phyloP scores from a whole-genome alignment of 2,797 vertebrate genomes.

The Parauchenoglanis ngamensis region DNA sequence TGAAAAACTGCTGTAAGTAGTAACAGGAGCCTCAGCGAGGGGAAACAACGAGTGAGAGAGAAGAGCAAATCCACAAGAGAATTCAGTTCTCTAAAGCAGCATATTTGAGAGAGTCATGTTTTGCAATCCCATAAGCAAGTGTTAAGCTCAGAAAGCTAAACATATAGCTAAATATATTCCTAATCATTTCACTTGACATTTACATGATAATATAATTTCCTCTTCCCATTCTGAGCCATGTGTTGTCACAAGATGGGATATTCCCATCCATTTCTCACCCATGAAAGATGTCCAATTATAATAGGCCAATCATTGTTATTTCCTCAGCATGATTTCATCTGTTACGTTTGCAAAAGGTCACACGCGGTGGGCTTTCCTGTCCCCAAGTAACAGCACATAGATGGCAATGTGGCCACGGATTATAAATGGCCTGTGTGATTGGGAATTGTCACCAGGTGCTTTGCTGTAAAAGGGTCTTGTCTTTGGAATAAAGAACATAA shows the following conservation, averaged over 20 bases:
- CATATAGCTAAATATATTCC: not conserved
- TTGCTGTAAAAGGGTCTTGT: constrained; percentile 21
- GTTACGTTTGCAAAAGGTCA: constrained; percentile 30
- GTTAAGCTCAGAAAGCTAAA: not conserved
- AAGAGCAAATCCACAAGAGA: not conserved
- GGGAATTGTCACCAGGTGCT: constrained; percentile 26
- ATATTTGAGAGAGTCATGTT: not conserved
- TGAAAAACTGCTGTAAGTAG: constrained; percentile 55
- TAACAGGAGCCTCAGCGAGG: constrained; percentile 43
- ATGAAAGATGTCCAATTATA: constrained; percentile 13
- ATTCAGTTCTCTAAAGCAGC: not conserved
- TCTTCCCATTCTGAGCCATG: not conserved
- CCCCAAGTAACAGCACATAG: not conserved
- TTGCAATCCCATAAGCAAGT: not conserved
- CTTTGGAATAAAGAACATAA: constrained; percentile 16
- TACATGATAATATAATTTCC: not conserved
- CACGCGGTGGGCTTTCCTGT: not conserved
- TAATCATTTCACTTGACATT: constrained; percentile 12
- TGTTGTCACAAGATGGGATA: not conserved
- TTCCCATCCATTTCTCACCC: constrained; percentile 16
- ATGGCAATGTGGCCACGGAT: constrained; percentile 34
- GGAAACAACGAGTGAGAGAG: constrained; percentile 13
- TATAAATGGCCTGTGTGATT: constrained; percentile 23
- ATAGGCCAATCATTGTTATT: constrained; percentile 21
- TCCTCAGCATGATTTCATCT: constrained; percentile 24